Base-by-base conservation (phyloP, 2,797 vertebrate genomes). In the Phrynocephalus forsythii region DNA sequence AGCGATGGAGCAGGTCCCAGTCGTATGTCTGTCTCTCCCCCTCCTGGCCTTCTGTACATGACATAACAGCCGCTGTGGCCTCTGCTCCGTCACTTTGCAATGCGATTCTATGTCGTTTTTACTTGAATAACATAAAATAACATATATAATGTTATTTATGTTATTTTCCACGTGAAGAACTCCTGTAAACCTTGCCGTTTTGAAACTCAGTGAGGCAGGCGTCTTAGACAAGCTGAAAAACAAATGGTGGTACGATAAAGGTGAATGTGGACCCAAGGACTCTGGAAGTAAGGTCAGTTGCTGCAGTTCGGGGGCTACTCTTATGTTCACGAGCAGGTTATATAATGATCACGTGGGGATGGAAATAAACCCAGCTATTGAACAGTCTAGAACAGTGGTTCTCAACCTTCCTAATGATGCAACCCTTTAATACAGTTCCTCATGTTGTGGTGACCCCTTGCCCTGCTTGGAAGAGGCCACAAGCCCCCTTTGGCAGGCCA, bases 71-170 rank as follows among this genome's bases (percentile, higher is more conserved):
- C 96, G 96, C 98, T 99, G 99, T 98, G 98, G 98, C 97, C 97
- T 98, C 95, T 87, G 96, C 98, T 99, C 97, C 96, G 98, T 99
- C 98, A 98, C 99, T 98, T 97, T 97, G 97, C 97, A 94, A 97
- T 98, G 97, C 97, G 96, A 98, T 98, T 97, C 97, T 98, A 97
- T 98, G 97, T 98, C 96, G 97, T 98, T 97, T 44, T 98, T 97
- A 98, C 97, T 97, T 97, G 98, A 99, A 99, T 99, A 99, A 99
- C 99, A 99, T 99, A 99, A 99, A 99, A 99, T 99, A 99, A 99
- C 99, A 99, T 99, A 98, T 99, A 99, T 99, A 98, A 99, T 99
- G 99, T 99, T 99, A 99, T 99, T 99, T 99, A 99, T 99, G 99
- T 99, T 99, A 99, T 99, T 99, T 99, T 97, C 98, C 98, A 99